Base-by-base conservation (phyloP, 2,888 invertebrate genomes). In the Andrena bucephala region DNA sequence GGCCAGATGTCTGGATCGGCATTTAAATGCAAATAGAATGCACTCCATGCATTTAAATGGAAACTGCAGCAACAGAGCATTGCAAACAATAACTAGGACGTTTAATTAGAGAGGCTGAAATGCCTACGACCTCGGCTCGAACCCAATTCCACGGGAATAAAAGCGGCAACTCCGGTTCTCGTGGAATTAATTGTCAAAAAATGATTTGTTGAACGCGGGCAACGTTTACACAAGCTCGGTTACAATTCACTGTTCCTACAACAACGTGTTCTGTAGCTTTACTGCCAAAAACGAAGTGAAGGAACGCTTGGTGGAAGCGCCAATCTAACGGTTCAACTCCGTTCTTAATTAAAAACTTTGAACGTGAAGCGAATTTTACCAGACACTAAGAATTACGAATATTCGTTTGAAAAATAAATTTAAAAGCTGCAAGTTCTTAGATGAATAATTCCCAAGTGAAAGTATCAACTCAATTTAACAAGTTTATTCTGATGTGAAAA, bases 1-100 rank as follows among this genome's bases (percentile, higher is more conserved):
- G 20, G 24, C 65, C 36, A 63, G 48, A 70, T 27, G 66, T 67
- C 67, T 62, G 50, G 59, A 73, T 77, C 57, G 27, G 65, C 48
- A 73, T 81, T 81, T 69, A 69, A 16, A 81, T 77, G 81, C 52
- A 80, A 80, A 77, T 81, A 42, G 59, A 73, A 33, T 36, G 3
- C 69, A 16, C 62, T 31, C 54, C 31, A 33, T 80, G 71, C 70
- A 80, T 80, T 71, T 71, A 63, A 67, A 80, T 80, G 68, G 42
- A 65, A 68, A 65, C 60, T 29, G 27, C 62, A 59, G n/a, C 27
- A 36, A 71, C 42, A 7, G 62, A 68, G 50, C 68, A 72, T 68
- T 29, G 31, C 52, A 63, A 57, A 72, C 48, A 69, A 77, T 69
- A 77, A 73, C 29, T n/a, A 59, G 42, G 31, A 8, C 20, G 66